A percentile compares a stretch with the other conserved stretches of the same genome.
These are phyloP conservation scores for Macropus fuliginosus DNA, from an alignment of 2,797 vertebrate genomes.

Conservation along the genomic window DNA sequence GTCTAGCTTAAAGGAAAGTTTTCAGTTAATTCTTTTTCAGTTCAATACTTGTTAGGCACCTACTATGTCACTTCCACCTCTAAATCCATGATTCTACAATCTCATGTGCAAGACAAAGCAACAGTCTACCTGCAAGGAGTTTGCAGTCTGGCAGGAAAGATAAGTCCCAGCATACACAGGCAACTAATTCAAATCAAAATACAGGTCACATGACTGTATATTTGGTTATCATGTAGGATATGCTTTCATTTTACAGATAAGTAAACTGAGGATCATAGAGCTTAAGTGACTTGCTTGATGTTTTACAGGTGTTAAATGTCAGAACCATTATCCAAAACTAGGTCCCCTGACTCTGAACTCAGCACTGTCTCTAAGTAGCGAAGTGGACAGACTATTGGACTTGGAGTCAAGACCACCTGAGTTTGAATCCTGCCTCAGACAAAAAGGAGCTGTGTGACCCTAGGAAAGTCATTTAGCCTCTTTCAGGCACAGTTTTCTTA, in stretches of 20 bases:
- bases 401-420: neutral
- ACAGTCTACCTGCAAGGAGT: neutral
- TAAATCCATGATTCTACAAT: neutral
- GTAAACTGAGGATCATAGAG: neutral
- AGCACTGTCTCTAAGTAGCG: neutral
- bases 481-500: neutral
- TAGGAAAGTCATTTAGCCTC: neutral
- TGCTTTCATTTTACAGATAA: neutral
- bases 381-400: neutral
- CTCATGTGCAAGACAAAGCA: neutral
- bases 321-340: neutral
- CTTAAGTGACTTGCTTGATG: neutral
- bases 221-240: neutral
- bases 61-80: neutral
- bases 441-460: neutral
- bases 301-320: neutral
- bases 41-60: neutral
- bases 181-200: neutral
- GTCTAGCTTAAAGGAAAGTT: conserved; percentile 48
- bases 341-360: neutral
- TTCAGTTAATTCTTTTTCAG: neutral
- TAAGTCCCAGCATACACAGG: neutral
- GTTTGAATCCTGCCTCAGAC: neutral
- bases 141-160: neutral
- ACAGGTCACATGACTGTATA: neutral